These are phyloP conservation scores for Dioctria rufipes DNA, from an alignment of 2,888 invertebrate genomes.

Conservation along the genomic window DNA sequence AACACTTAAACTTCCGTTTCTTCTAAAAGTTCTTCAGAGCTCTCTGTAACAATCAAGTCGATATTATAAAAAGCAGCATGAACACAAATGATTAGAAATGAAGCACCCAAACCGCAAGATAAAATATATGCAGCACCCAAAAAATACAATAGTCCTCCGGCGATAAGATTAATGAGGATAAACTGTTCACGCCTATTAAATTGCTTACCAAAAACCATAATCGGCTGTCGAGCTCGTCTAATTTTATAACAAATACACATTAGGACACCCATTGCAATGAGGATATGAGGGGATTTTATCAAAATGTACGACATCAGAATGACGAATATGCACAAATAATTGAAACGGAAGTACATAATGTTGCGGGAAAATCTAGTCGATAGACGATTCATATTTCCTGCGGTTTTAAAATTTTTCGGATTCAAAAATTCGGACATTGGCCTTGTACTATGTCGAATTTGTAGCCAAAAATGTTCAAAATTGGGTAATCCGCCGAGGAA, in stretches of 20 bases:
- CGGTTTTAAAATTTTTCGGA: neutral
- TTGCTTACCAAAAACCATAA: neutral
- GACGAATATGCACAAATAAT: neutral
- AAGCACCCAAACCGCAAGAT: neutral
- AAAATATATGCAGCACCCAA: conserved; percentile 2
- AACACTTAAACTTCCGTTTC: neutral
- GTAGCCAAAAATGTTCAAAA: neutral
- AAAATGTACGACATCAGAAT: neutral
- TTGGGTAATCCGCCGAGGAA: neutral
- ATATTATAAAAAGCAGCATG: neutral
- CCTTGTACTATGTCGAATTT: neutral
- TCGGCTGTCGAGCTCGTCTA: neutral
- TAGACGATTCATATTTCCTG: neutral
- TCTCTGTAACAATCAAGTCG: neutral
- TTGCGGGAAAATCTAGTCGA: neutral
- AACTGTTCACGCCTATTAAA: neutral
- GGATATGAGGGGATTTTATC: neutral
- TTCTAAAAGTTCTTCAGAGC: neutral
- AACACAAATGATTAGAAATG: neutral
- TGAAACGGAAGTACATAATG: neutral
- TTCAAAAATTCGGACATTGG: neutral
- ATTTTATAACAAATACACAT: neutral
- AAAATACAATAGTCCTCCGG: neutral
- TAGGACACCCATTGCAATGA: neutral
- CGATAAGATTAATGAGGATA: neutral